Evolutionary conservation across 2,888 invertebrate species (phyloP), one percentile per base, ranked within the genome.

Genomic region (Mystacides longicornis): DNA sequence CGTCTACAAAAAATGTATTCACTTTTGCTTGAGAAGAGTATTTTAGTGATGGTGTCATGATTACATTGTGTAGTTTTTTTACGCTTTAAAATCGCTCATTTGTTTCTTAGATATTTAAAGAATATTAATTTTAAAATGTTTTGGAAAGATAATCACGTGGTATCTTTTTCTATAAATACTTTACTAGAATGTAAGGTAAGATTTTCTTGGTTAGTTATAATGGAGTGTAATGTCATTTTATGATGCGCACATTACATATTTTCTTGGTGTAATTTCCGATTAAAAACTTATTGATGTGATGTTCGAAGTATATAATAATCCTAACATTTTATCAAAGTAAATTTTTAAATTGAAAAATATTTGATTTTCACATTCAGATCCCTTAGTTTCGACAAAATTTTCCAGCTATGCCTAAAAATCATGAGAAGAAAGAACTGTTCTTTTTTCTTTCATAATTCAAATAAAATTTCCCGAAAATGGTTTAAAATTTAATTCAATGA

Each of bases 111-210:
- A 55, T 52, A 55, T 52, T 58, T 52, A 45, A 49, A 45, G 48
- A 45, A 52, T 23, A 52, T 49, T 43, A 43, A 37, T 31, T 27
- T 43, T 48, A 80, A 73, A 71, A 89, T 90, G 90, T 90, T 88
- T 81, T 90, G 89, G 89, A 83, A 85, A 70, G 86, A 82, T 69
- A 88, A 87, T 75, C 82, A 82, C 70, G 77, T 81, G 67, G 79
- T 79, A 63, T 83, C 85, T 64, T 82, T 86, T 65, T 85, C 86
- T 72, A 82, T 90, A 69, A 89, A 87, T 70, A 82, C 82, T 64
- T 79, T 89, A 65, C 81, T 90, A 61, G 83, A 83, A 67, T 86
- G 87, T 72, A 86, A 89, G 82, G 90, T 87, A 77, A 20, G 52
- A 16, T 37, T 37, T 37, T n/a, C n/a, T 37, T 37, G 37, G 37